These are phyloP conservation scores for Telmatherina bonti DNA, from an alignment of 2,797 vertebrate species.

Conservation along the genomic window DNA sequence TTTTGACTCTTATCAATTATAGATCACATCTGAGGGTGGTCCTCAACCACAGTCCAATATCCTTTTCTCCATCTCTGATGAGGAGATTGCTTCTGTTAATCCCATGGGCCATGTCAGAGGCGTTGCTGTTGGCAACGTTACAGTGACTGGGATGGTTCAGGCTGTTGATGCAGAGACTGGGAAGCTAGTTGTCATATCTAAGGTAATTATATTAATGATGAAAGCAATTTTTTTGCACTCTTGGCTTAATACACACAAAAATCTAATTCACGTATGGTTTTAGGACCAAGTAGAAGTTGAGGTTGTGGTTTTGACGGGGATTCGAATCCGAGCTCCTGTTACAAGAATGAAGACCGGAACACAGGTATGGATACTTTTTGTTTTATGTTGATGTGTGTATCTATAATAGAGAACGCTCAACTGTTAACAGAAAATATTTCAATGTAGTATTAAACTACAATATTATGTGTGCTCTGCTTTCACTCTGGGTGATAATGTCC, in stretches of 20 bases:
- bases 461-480: neutral
- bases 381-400: neutral
- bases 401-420: neutral
- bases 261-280: constrained; percentile 38
- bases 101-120: constrained; percentile 87
- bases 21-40: constrained; percentile 97
- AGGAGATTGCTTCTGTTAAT: constrained; percentile 85
- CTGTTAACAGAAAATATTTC: neutral
- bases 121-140: constrained; percentile 85
- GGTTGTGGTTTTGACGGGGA: constrained; percentile 88
- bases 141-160: constrained; percentile 90
- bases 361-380: constrained; percentile 81
- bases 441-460: neutral
- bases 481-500: neutral
- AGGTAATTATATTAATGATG: constrained; percentile 65
- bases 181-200: constrained; percentile 90
- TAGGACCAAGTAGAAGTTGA: constrained; percentile 95
- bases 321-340: constrained; percentile 92
- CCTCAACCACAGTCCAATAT: constrained; percentile 97
- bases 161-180: constrained; percentile 92
- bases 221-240: neutral
- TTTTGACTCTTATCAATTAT: constrained; percentile 30
- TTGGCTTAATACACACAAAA: neutral
- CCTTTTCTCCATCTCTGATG: constrained; percentile 87
- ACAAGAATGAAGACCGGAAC: constrained; percentile 92